A percentile compares a stretch with the other conserved stretches of the same genome.
Conservation (phyloP, 2,113 vertebrate species). For the Grammomys dolichurus region DNA sequence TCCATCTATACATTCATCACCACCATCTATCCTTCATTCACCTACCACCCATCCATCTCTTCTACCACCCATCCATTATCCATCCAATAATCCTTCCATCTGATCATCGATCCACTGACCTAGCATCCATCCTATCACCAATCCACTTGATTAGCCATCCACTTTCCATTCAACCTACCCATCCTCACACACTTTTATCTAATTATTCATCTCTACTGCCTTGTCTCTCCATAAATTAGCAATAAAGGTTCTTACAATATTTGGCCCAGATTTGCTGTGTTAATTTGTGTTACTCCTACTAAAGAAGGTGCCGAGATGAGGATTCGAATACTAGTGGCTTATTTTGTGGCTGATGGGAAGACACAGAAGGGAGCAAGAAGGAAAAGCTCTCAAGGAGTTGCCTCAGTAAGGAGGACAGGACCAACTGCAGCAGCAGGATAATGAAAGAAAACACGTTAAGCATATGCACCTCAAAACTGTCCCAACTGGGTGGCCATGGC, state of each 20-base stretch:
- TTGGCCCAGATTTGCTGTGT: background rate
- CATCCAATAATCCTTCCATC: background rate
- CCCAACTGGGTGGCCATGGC: background rate
- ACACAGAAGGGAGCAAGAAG: background rate
- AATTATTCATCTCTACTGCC: background rate
- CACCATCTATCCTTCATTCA: background rate
- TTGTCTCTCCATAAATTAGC: background rate
- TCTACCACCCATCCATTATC: background rate
- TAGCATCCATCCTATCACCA: background rate
- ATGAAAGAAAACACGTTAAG: background rate
- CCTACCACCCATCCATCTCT: background rate
- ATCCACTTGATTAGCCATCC: background rate
- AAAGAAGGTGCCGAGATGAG: background rate
- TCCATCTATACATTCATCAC: background rate
- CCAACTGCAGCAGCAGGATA: background rate
- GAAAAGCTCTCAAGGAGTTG: background rate
- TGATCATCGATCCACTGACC: background rate
- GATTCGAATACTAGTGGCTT: background rate
- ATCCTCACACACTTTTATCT: background rate
- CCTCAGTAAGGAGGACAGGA: background rate
- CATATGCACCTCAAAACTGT: background rate
- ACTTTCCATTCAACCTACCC: background rate
- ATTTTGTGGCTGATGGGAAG: conserved; percentile 12
- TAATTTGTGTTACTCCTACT: background rate
- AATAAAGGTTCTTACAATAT: background rate